Percentiles rank a stretch among this genome's conserved stretches.
Evolutionary conservation across 2,888 invertebrate genomes (phyloP).

Genomic region (Tholera decimalis): DNA sequence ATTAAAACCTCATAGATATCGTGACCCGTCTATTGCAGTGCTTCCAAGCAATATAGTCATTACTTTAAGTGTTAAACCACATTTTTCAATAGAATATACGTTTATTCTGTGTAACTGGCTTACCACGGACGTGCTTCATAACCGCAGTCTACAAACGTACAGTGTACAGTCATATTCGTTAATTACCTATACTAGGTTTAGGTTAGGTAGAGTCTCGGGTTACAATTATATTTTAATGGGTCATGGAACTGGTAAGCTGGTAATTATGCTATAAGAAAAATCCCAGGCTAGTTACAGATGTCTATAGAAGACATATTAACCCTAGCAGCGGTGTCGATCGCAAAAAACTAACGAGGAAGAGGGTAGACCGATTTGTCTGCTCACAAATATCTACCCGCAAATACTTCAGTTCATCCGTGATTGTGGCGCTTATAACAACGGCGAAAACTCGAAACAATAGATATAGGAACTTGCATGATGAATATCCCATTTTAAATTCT

Average conservation of each 20-base stretch:
- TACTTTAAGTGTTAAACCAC: conserved; percentile 2
- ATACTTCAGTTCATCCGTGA: too few relatives aligned
- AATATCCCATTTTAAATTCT: too few relatives aligned
- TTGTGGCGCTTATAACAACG: too few relatives aligned
- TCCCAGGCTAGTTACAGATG: neutral
- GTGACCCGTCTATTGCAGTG: neutral
- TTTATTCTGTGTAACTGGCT: conserved; percentile 6
- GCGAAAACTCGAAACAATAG: too few relatives aligned
- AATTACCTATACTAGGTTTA: neutral
- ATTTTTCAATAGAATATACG: conserved; percentile 33
- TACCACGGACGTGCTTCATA: conserved; percentile 8
- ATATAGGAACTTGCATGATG: too few relatives aligned
- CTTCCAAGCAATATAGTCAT: conserved; percentile 1
- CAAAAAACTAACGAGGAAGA: too few relatives aligned
- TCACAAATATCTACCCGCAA: too few relatives aligned
- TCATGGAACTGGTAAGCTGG: conserved; percentile 13
- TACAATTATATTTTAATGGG: conserved; percentile 12
- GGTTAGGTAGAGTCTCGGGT: neutral
- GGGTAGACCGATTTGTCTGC: too few relatives aligned
- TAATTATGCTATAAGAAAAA: conserved; percentile 16
- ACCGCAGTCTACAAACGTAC: conserved; percentile 6
- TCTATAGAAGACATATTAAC: too few relatives aligned
- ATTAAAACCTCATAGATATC: conserved; percentile 1
- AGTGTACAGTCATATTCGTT: conserved; percentile 1
- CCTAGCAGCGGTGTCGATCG: too few relatives aligned